Conservation (phyloP, 2,113 vertebrate genomes). For the Pterocles gutturalis region DNA sequence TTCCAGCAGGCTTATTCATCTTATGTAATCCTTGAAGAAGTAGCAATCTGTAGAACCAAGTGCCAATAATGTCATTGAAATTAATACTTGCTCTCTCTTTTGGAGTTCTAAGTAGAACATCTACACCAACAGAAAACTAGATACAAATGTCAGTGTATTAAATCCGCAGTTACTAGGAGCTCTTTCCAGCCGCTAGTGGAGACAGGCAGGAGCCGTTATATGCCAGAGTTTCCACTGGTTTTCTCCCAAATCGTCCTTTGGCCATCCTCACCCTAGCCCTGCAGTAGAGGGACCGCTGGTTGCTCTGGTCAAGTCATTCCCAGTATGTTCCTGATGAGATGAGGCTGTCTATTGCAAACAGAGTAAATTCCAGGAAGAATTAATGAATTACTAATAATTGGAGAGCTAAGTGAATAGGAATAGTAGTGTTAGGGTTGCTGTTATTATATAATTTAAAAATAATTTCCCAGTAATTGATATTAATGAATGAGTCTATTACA, state of each 20-base stretch:
- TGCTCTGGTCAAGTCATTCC: background rate
- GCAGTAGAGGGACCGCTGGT: background rate
- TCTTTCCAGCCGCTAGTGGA: background rate
- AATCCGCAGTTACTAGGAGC: background rate
- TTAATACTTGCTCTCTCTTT: no score
- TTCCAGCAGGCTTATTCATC: background rate
- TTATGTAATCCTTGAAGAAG: background rate
- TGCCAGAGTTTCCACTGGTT: background rate
- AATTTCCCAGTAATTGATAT: constrained; percentile 50
- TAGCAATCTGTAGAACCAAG: background rate
- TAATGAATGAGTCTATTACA: constrained; percentile 32
- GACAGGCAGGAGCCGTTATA: accelerated
- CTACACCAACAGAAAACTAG: background rate
- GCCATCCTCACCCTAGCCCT: background rate
- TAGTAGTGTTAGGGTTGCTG: background rate
- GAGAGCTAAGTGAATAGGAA: constrained; percentile 37
- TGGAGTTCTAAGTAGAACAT: background rate
- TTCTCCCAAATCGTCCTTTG: background rate
- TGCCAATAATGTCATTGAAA: background rate
- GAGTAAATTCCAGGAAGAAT: constrained; percentile 29
- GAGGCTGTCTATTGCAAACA: constrained; percentile 10
- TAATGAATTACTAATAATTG: constrained; percentile 39
- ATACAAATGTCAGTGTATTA: background rate
- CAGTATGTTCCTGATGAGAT: background rate
- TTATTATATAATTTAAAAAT: constrained; percentile 44